Evolutionary conservation across 2,113 vertebrate species (phyloP), one percentile per base, ranked within the genome.

Genomic region (Heterocephalus glaber): DNA sequence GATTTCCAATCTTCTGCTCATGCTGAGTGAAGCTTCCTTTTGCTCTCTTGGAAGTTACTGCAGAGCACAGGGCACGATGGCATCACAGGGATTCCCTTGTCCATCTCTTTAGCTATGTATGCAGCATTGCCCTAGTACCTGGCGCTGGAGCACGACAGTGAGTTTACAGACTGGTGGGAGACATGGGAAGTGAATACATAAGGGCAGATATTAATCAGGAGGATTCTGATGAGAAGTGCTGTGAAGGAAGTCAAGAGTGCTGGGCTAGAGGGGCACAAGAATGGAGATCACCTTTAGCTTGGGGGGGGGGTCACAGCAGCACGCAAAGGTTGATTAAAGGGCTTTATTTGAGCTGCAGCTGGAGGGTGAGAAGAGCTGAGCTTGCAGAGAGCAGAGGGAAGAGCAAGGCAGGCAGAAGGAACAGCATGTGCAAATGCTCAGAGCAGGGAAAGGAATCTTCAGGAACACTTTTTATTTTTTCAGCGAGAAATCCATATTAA

Each of bases 41-140:
- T 68, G 63, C 94, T 81, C 76, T 89, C 70, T 10, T 80, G 44
- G 49, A 26, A 89, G 95, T 90, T 70, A 63, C 63, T 65, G 86
- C 49, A 60, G 38, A 63, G 49, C 58, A 33, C 9, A 2, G 47
- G 87, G 79, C 22, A 52, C 70, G 41, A 81, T 49, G 94, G n/a
- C 77, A 63, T 72, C 35, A 49, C 24, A 41, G 80, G 81, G 91
- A 66, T 49, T 88, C 19, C 2, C 47, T n/a, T 5, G 58, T 60
- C 77, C 83, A 5, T 44, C 76, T 95, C 82, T 74, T 86, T 77
- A 20, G 66, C 76, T 81, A 14, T 76, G 89, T 68, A 74, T n/a
- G 77, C 65, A 60, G 65, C 60, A 41, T 79, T 74, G 76, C 60
- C 80, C 56, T 65, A 82, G 41, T 44, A 38, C 41, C 60, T 14